These are phyloP conservation scores for Platanista minor DNA, from an alignment of 2,113 vertebrate genomes.

Conservation along the genomic window DNA sequence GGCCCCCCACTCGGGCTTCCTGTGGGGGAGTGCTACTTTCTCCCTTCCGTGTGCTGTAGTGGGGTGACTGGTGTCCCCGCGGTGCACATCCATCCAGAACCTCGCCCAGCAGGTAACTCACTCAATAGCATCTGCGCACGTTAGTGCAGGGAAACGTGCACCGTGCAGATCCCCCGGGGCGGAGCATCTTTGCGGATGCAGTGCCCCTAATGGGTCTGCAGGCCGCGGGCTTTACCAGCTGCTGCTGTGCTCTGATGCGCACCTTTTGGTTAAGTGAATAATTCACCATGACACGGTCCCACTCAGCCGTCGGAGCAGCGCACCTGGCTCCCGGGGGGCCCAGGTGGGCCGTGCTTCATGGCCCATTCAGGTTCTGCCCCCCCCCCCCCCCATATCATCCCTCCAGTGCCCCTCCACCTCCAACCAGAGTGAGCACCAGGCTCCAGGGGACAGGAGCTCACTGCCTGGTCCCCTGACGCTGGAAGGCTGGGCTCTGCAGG, in stretches of 20 bases:
- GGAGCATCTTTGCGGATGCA: neutral
- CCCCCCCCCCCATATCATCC: neutral
- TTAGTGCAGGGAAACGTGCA: neutral
- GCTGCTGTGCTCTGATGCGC: neutral
- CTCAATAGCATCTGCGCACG: rapidly evolving
- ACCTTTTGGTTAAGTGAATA: neutral
- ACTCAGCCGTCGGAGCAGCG: neutral
- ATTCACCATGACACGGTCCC: neutral
- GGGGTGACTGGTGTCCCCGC: too few species aligned
- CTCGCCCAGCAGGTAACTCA: neutral
- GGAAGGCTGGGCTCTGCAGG: neutral
- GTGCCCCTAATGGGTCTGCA: neutral
- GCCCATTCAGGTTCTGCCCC: neutral
- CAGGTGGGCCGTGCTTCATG: neutral
- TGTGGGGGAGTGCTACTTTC: neutral
- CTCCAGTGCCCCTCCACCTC: neutral
- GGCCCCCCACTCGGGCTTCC: neutral
- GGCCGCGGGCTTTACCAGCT: neutral
- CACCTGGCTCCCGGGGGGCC: neutral
- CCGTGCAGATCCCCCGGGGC: rapidly evolving
- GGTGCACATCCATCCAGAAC: neutral
- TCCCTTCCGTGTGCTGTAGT: neutral
- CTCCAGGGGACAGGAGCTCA: neutral
- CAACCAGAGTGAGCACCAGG: neutral
- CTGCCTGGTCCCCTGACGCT: neutral